Evolutionary conservation across 2,113 vertebrate species (phyloP).

Genomic region (Gorsachius goisagi): DNA sequence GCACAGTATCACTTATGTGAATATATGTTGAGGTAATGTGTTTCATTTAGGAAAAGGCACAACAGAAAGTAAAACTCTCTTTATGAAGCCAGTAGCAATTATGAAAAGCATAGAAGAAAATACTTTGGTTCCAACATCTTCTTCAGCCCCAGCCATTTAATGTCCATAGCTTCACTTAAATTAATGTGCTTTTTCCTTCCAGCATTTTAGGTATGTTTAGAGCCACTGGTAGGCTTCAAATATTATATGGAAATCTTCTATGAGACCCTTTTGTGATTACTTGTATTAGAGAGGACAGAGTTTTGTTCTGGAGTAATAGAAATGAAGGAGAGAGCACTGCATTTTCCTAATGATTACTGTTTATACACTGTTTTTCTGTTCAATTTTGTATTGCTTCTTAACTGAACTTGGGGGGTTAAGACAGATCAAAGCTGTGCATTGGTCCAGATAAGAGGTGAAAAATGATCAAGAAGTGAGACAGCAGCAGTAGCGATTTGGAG

Average conservation of each 20-base stretch:
- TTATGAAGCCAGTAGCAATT: slow-evolving; percentile 14
- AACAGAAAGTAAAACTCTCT: neutral
- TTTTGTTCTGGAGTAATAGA: neutral
- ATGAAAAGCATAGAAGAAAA: neutral
- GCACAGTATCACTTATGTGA: neutral
- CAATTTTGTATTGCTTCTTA: neutral
- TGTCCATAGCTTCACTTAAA: neutral
- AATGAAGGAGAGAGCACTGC: neutral
- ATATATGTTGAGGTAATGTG: neutral
- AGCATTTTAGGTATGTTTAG: neutral
- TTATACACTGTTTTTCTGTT: neutral
- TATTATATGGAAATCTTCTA: neutral
- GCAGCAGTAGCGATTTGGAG: neutral
- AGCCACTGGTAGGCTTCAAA: neutral
- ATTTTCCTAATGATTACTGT: neutral
- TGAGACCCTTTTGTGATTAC: neutral
- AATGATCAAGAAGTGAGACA: neutral
- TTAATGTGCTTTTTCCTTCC: neutral
- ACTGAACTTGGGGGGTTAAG: neutral
- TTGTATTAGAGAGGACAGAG: neutral
- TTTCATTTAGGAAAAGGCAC: slow-evolving; percentile 21
- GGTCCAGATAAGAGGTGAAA: neutral
- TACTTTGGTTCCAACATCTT: neutral
- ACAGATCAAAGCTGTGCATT: neutral
- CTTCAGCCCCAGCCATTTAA: neutral